Evolutionary conservation across 1,140 invertebrate genomes (phyloP), one percentile per base, ranked within the genome.

Genomic region (Acromyrmex echinatior): DNA sequence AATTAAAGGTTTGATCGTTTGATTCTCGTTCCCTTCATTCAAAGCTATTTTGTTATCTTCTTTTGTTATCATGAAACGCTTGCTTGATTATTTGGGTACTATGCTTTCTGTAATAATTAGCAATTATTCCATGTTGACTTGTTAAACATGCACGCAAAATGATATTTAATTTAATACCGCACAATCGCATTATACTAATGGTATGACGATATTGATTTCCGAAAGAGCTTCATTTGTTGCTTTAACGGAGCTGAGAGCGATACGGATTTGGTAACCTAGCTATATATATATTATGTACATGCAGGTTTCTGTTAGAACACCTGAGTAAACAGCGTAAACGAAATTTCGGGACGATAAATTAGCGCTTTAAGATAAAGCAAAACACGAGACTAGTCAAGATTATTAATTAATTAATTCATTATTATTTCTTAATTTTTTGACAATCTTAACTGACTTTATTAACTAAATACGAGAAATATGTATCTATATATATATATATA

Each of bases 321-420:
- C 74, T 66, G n/a, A 45, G 73, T 65, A 74, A 78, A 88, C 73
- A 60, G 71, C 60, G 68, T 80, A 86, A 86, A 31, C 49, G 53
- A 87, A 86, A 86, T 89, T 76, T 65, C 53, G 53, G 25, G 25
- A 85, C 25, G 62, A 88, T 86, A 86, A 88, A 88, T 85, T 76
- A 66, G 21, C 66, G 62, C 49, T 84, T 16, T 71, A 68, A 66
- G 82, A 89, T 74, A 85, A 86, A 68, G 73, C n/a, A 21, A 73
- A 51, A 21, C 31, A 14, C 12, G n/a, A 60, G 14, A 45, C 10
- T 60, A 68, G 9, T 68, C n/a, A 35, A 16, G n/a, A 35, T 56
- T 10, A 53, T 18, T 80, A 80, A 80, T 56, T 68, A 80, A 68
- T 25, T 53, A 21, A 9, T 39, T 3, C 16, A 56, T 80, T 63